Evolutionary conservation across 2,113 vertebrate genomes (phyloP).

Genomic region (Xiphias gladius): DNA sequence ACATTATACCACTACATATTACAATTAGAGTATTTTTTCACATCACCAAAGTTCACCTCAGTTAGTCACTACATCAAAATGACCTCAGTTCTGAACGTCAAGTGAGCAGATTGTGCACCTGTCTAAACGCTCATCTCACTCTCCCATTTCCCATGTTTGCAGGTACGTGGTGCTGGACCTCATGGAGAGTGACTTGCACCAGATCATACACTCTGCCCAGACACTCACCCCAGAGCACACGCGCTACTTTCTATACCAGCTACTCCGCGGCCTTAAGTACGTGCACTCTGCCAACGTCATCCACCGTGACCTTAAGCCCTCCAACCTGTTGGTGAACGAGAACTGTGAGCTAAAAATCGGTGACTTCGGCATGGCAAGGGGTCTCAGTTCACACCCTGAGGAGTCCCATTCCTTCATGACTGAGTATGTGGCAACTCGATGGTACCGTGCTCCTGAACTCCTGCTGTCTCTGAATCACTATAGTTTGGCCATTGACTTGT

Average conservation of each 20-base stretch:
- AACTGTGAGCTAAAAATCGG: conserved; percentile 98
- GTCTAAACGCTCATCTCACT: background rate
- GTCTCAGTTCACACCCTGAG: conserved; percentile 89
- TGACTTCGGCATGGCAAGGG: conserved; percentile 96
- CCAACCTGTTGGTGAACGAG: conserved; percentile 95
- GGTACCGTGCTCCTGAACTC: conserved; percentile 96
- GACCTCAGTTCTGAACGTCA: background rate
- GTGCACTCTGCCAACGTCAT: conserved; percentile 98
- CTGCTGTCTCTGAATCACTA: conserved; percentile 94
- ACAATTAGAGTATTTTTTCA: background rate
- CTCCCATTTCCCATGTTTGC: conserved; percentile 21
- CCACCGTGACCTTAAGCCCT: conserved; percentile 96
- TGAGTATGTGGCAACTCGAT: conserved; percentile 95
- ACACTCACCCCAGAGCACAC: conserved; percentile 92
- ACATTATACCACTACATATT: background rate
- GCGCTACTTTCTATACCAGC: conserved; percentile 97
- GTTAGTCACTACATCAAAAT: background rate
- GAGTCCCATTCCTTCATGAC: conserved; percentile 95
- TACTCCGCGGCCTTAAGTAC: conserved; percentile 96
- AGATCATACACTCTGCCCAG: conserved; percentile 96
- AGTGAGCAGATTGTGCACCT: background rate
- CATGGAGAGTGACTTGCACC: conserved; percentile 98
- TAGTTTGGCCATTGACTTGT: conserved; percentile 93
- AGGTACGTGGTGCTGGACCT: conserved; percentile 97
- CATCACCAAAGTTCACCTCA: background rate